These are phyloP conservation scores for Remorina albescens DNA, from an alignment of 2,797 vertebrate species.

Conservation along the genomic window DNA sequence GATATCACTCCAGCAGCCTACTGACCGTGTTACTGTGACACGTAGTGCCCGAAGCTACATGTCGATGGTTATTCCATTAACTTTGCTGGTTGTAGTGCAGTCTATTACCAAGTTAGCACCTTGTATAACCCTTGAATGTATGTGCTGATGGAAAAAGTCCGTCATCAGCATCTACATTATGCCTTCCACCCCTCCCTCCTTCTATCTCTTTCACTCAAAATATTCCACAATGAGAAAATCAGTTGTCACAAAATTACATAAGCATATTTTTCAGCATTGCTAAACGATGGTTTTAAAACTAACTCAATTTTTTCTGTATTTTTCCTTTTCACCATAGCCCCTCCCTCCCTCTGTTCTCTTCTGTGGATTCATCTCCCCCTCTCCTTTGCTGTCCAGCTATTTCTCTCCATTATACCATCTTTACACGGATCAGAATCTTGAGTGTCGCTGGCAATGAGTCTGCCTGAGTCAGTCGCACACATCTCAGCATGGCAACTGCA, in stretches of 20 bases:
- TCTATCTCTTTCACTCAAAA: not conserved
- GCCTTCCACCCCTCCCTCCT: not conserved
- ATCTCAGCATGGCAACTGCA: conserved; percentile 58
- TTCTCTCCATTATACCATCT: conserved; percentile 34
- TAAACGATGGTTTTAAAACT: conserved; percentile 9
- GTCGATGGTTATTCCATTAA: conserved; percentile 13
- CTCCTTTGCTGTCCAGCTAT: conserved; percentile 4
- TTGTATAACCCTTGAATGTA: not conserved
- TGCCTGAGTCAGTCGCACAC: conserved; percentile 49
- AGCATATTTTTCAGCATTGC: not conserved
- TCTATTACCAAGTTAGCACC: conserved; percentile 32
- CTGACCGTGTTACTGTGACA: conserved; percentile 21
- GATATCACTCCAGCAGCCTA: conserved; percentile 26
- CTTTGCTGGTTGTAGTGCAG: not conserved
- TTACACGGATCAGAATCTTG: conserved; percentile 54
- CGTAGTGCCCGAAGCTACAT: conserved; percentile 9
- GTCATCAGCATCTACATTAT: too few relatives aligned
- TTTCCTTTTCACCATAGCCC: conserved; percentile 17
- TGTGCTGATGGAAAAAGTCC: not conserved
- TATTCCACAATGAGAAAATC: not conserved
- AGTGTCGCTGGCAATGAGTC: conserved; percentile 41
- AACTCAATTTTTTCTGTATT: conserved; percentile 1
- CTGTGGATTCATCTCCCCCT: conserved; percentile 23
- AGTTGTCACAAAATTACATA: not conserved
- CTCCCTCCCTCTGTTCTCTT: conserved; percentile 7